Percentiles rank a stretch among this genome's conserved stretches.
phyloP scores from a whole-genome alignment of 1,140 invertebrate species.

The Hyles euphorbiae region DNA sequence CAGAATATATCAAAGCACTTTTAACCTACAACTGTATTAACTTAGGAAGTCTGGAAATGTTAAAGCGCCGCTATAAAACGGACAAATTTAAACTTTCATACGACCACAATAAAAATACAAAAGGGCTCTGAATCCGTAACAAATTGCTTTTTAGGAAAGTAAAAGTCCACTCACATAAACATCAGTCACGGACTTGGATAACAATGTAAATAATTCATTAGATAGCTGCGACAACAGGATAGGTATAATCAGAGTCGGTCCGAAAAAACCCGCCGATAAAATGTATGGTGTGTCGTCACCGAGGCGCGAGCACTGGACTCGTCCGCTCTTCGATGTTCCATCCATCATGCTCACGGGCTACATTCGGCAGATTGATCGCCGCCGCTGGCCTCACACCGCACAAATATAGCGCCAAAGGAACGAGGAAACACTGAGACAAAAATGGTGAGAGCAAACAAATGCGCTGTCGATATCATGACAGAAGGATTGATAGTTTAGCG shows the following conservation, averaged over 20 bases:
- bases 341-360: conserved; percentile 60
- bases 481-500: conserved; percentile 64
- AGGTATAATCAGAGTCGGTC: conserved; percentile 18
- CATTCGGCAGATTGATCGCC: conserved; percentile 60
- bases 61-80: background rate
- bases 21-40: background rate
- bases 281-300: conserved; percentile 34
- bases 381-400: conserved; percentile 38
- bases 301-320: conserved; percentile 19
- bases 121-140: conserved; percentile 11
- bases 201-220: conserved; percentile 46
- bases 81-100: too few relatives aligned
- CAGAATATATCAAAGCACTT: too few relatives aligned
- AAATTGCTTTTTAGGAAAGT: conserved; percentile 14
- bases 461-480: conserved; percentile 64
- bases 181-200: conserved; percentile 27
- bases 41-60: too few relatives aligned
- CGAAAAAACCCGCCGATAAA: conserved; percentile 27
- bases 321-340: conserved; percentile 38
- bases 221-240: conserved; percentile 19
- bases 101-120: background rate
- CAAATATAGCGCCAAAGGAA: conserved; percentile 42
- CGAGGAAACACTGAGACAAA: conserved; percentile 61
- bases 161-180: conserved; percentile 31
- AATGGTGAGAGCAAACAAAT: conserved; percentile 71